These are phyloP conservation scores for Phocoena sinus DNA, from an alignment of 2,113 vertebrate genomes.

Conservation along the genomic window DNA sequence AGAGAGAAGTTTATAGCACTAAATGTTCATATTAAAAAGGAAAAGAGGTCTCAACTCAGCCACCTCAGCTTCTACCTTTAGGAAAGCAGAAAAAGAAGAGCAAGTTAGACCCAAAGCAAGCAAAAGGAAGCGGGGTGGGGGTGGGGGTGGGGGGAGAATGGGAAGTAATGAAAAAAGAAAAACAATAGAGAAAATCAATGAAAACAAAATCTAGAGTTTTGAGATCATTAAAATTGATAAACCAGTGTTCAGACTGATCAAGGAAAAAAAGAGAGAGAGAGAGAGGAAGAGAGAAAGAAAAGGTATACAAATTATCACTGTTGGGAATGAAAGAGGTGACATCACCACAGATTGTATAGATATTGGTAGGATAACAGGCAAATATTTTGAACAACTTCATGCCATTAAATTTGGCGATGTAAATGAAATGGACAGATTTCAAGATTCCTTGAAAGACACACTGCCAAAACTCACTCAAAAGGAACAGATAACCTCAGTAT, in stretches of 20 bases:
- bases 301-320: neutral
- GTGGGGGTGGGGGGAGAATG: neutral
- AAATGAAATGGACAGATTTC: neutral
- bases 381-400: neutral
- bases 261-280: neutral
- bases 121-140: neutral
- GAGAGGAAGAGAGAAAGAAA: no score
- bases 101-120: neutral
- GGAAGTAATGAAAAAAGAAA: neutral
- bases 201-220: neutral
- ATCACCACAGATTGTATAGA: neutral
- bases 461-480: neutral
- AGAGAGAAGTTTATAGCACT: neutral
- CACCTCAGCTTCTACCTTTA: neutral
- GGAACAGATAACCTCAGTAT: neutral
- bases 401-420: neutral
- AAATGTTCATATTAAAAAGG: neutral
- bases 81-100: neutral
- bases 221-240: neutral
- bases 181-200: neutral
- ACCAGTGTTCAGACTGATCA: neutral
- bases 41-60: neutral
- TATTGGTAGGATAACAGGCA: neutral
- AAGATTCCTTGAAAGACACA: neutral
- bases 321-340: neutral